Evolutionary conservation across 53 echinoderm and acorn worm genomes (phyloP).

Genomic region (Temnopleurus reevesii): DNA sequence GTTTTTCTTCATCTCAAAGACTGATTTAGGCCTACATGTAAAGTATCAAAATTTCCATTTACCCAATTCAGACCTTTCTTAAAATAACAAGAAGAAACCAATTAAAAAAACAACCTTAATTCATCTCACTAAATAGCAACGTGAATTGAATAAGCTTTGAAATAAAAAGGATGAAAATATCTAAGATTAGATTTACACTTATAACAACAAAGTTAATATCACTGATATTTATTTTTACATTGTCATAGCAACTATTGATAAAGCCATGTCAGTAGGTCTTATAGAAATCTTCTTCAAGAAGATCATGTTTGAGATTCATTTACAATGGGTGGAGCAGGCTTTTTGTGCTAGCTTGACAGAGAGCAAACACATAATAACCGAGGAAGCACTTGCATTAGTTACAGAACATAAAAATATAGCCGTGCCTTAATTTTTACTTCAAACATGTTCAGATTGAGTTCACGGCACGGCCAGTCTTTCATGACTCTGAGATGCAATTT

Average conservation of each 20-base stretch:
- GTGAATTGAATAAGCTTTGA: too few relatives aligned
- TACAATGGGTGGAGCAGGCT: not conserved
- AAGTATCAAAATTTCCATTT: too few relatives aligned
- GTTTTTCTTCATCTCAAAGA: too few relatives aligned
- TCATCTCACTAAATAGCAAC: too few relatives aligned
- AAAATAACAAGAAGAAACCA: too few relatives aligned
- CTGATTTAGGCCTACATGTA: too few relatives aligned
- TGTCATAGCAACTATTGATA: not conserved
- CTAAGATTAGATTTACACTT: too few relatives aligned
- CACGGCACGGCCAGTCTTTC: not conserved
- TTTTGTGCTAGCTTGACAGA: constrained; percentile 1
- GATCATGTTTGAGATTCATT: not conserved
- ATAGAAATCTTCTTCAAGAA: not conserved
- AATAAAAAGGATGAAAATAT: too few relatives aligned
- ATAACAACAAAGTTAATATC: too few relatives aligned
- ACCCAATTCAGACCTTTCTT: too few relatives aligned
- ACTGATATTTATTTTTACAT: too few relatives aligned
- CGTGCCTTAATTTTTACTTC: constrained; percentile 7
- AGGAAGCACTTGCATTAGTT: not conserved
- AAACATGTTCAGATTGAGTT: not conserved
- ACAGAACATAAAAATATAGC: not conserved
- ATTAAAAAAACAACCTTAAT: too few relatives aligned
- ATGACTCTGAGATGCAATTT: not conserved
- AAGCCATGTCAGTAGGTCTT: not conserved
- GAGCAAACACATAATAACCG: constrained; percentile 8